Evolutionary conservation across 2,888 invertebrate species (phyloP).

Genomic region (Kryphioiulus occultus): DNA sequence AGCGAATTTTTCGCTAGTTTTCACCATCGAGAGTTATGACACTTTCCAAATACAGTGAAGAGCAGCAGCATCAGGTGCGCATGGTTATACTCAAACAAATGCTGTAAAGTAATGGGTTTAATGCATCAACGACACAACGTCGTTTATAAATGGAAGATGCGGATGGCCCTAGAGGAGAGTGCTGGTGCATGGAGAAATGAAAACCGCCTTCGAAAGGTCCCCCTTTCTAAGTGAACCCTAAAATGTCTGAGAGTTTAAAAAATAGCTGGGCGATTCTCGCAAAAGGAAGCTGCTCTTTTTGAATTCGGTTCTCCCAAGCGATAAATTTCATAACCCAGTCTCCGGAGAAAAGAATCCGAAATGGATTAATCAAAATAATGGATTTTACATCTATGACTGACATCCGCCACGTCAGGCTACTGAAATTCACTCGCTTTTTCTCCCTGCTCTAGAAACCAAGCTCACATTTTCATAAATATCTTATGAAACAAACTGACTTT

Average conservation of each 20-base stretch:
- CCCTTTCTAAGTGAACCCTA: constrained; percentile 16
- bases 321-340: constrained; percentile 49
- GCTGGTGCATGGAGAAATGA: constrained; percentile 28
- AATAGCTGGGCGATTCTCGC: constrained; percentile 29
- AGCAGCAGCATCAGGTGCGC: constrained; percentile 11
- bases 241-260: constrained; percentile 34
- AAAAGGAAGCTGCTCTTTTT: constrained; percentile 44
- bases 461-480: background rate
- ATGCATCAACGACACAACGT: constrained; percentile 18
- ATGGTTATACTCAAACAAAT: constrained; percentile 10
- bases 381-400: constrained; percentile 48
- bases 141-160: background rate
- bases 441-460: background rate
- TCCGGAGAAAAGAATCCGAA: constrained; percentile 47
- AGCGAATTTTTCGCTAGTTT: too few species aligned
- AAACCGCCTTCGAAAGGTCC: background rate
- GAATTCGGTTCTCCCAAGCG: constrained; percentile 45
- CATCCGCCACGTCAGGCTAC: constrained; percentile 22
- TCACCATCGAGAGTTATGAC: background rate
- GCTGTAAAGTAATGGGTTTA: background rate
- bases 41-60: background rate
- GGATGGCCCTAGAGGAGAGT: background rate
- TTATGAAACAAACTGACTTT: constrained; percentile 29
- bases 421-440: background rate
- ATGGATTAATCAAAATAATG: constrained; percentile 51